Evolutionary conservation across 2,113 vertebrate species (phyloP).

Genomic region (Hoplias malabaricus): DNA sequence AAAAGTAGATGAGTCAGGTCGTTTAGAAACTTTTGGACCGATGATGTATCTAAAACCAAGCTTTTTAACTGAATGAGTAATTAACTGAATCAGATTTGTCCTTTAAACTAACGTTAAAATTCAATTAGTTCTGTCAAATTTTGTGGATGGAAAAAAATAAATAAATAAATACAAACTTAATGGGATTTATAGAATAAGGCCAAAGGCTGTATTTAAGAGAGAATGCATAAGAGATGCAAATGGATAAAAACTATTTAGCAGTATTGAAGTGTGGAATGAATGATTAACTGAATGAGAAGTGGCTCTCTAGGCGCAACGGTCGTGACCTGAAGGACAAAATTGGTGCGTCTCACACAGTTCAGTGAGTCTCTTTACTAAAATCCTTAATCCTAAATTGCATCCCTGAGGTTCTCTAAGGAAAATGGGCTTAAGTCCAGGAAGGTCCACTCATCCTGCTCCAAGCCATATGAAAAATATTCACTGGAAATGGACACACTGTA

Average conservation of each 20-base stretch:
- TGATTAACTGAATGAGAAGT: slow-evolving; percentile 60
- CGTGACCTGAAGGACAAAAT: slow-evolving; percentile 54
- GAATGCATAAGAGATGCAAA: background rate
- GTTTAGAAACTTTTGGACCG: too few relatives aligned
- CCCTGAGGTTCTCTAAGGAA: slow-evolving; percentile 70
- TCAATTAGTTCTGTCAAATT: background rate
- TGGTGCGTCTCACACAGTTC: slow-evolving; percentile 55
- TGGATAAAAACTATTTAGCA: background rate
- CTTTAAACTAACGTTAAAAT: background rate
- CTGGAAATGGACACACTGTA: slow-evolving; percentile 25
- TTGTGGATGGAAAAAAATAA: too few relatives aligned
- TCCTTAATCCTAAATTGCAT: slow-evolving; percentile 75
- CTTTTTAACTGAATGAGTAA: background rate
- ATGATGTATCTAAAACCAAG: background rate
- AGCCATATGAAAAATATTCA: slow-evolving; percentile 37
- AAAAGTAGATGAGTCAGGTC: too few relatives aligned
- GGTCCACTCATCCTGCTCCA: slow-evolving; percentile 57
- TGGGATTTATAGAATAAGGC: background rate
- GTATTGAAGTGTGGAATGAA: background rate
- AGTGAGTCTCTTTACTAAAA: slow-evolving; percentile 64
- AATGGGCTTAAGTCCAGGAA: slow-evolving; percentile 67
- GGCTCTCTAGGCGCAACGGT: slow-evolving; percentile 25
- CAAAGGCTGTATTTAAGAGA: background rate
- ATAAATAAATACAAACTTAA: background rate
- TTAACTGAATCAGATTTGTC: background rate